Percentiles rank a stretch among this genome's conserved stretches.
These are phyloP conservation scores for Eupithecia vulgata DNA, from an alignment of 2,888 invertebrate species.

Conservation along the genomic window DNA sequence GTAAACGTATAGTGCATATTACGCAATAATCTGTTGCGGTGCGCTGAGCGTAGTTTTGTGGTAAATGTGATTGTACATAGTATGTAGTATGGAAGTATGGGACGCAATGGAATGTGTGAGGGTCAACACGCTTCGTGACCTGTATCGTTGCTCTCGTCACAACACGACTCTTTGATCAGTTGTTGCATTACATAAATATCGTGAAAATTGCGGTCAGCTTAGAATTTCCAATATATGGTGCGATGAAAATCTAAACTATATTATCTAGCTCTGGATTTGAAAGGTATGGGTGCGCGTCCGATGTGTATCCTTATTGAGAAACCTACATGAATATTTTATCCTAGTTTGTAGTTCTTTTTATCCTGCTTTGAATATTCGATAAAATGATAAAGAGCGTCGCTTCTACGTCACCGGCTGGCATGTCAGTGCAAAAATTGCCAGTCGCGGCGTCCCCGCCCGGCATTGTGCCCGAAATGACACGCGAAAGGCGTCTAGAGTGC, in stretches of 20 bases:
- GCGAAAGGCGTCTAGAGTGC: constrained; percentile 81
- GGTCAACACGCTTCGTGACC: constrained; percentile 44
- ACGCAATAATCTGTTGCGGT: constrained; percentile 25
- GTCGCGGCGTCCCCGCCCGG: constrained; percentile 63
- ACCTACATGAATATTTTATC: not conserved
- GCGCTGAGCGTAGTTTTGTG: constrained; percentile 29
- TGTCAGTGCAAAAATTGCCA: constrained; percentile 74
- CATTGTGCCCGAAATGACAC: constrained; percentile 82
- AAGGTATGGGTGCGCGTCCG: not conserved
- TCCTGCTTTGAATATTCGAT: constrained; percentile 12
- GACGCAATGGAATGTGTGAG: constrained; percentile 15
- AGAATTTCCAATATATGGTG: not conserved
- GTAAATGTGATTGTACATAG: constrained; percentile 27
- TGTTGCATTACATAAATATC: not conserved
- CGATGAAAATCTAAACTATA: not conserved
- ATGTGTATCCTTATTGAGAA: not conserved
- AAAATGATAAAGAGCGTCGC: constrained; percentile 68
- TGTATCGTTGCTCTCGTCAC: constrained; percentile 39
- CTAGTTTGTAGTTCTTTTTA: too few relatives aligned
- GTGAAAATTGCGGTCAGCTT: not conserved
- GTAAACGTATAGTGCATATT: constrained; percentile 16
- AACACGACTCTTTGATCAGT: constrained; percentile 15
- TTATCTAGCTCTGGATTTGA: not conserved
- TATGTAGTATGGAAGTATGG: too few relatives aligned
- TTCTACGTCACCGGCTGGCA: constrained; percentile 50